Conservation (phyloP, 53 echinoderm and acorn worm species). For the Temnopleurus reevesii region DNA sequence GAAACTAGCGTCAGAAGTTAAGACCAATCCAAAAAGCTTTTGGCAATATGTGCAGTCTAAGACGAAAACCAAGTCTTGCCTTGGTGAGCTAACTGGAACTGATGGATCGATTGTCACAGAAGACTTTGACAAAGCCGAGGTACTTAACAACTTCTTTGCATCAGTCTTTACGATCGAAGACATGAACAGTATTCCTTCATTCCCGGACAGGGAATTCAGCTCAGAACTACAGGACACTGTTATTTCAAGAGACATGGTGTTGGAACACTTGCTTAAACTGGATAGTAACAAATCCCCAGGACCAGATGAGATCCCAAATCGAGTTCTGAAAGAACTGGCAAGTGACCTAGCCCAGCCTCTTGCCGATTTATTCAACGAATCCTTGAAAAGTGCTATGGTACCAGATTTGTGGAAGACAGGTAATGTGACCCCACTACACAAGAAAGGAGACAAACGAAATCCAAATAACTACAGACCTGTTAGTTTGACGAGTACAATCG, state of each 20-base stretch:
- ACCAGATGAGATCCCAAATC: not conserved
- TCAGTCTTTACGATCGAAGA: conserved; percentile 25
- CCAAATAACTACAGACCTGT: conserved; percentile 19
- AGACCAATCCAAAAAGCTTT: not conserved
- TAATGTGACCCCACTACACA: not conserved
- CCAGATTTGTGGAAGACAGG: not conserved
- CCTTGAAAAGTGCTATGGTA: not conserved
- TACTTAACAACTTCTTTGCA: not conserved
- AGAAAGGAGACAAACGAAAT: conserved; percentile 1
- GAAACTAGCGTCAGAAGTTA: no score
- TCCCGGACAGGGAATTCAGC: no score
- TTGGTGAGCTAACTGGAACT: not conserved
- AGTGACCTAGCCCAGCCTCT: not conserved
- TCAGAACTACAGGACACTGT: no score
- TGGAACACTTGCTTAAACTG: no score
- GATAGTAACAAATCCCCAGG: not conserved
- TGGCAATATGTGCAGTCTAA: conserved; percentile 25
- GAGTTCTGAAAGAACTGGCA: not conserved
- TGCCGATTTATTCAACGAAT: not conserved
- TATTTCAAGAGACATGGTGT: no score
- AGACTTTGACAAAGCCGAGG: not conserved
- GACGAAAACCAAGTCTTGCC: not conserved
- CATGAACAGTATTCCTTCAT: not conserved
- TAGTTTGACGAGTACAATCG: not conserved
- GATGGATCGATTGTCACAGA: not conserved